Conservation (phyloP, 92 coral and sea anemone species). For the Epizoanthus scotinus region DNA sequence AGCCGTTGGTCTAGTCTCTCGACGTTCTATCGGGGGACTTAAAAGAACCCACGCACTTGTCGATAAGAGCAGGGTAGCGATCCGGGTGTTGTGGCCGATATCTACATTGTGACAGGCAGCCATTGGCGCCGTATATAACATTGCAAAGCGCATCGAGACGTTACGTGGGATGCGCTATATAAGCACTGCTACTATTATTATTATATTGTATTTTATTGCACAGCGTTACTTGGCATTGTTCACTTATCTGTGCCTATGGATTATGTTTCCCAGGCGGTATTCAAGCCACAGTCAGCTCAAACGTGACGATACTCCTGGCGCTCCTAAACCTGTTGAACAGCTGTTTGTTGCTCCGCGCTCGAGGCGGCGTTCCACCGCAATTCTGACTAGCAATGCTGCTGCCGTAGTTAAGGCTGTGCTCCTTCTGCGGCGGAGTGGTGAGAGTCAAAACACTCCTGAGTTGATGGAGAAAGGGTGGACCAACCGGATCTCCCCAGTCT, state of each 20-base stretch:
- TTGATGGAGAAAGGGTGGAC: background rate
- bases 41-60: no score
- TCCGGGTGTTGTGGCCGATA: no score
- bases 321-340: constrained; percentile 61
- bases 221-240: background rate
- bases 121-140: no score
- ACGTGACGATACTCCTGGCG: constrained; percentile 70
- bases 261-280: constrained; percentile 30
- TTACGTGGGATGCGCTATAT: no score
- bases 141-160: no score
- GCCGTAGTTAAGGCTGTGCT: constrained; percentile 86
- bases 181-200: no score
- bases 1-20: no score
- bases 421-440: constrained; percentile 54
- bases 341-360: constrained; percentile 75
- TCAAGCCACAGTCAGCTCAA: constrained; percentile 38
- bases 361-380: constrained; percentile 81
- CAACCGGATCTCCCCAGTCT: background rate
- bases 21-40: no score
- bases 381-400: constrained; percentile 72
- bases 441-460: background rate
- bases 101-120: no score
- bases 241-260: background rate
- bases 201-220: no score
- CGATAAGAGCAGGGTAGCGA: no score